Base-by-base conservation (phyloP, 2,797 vertebrate species). In the Acomys russatus region DNA sequence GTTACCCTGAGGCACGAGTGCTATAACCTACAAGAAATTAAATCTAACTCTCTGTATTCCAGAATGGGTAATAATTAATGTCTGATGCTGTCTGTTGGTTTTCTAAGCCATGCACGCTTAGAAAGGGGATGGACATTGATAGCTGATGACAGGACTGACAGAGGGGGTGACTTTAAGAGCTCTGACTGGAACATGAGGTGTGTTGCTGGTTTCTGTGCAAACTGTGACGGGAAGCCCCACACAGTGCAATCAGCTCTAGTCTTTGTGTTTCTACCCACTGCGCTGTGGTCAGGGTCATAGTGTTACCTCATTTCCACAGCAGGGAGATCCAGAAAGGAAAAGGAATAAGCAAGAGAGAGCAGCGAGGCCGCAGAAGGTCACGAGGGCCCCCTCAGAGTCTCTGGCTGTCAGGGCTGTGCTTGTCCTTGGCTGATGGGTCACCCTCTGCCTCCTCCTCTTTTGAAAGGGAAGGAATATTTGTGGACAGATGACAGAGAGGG, bases 231-330 rank as follows among this genome's bases (percentile, higher is more conserved):
- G 80, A 91, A 97, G 80, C 44, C 5, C 80, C 92, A 97, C 95
- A 95, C 91, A 95, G 20, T 30, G 76, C 96, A 92, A 97, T 97
- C 92, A 89, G 66, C 71, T 83, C 66, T 92, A 49, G 76, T 96
- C 96, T 98, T 97, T 97, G 96, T 97, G 71, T 97, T 98, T 98
- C 96, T 96, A 97, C 92, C 94, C 88, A 68, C 74, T 44, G 18
- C 59, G 88, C 91, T 38, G 84, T 28, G 78, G 85, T 94, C 97
- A 85, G n/a, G 95, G 94, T 74, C 88, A 96, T 56, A 54, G 76
- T 73, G 89, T 54, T 38, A 63, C 54, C 95, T 91, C 70, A 74
- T 63, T 92, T 95, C 79, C 68, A 44, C 20, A 9, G 83, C 82
- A 68, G 20, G 35, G 78, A 95, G 92, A 79, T 73, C 22, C 38